A percentile compares a stretch with the other conserved stretches of the same genome.
phyloP scores from a whole-genome alignment of 2,888 invertebrate genomes.

The Noctua fimbriata region DNA sequence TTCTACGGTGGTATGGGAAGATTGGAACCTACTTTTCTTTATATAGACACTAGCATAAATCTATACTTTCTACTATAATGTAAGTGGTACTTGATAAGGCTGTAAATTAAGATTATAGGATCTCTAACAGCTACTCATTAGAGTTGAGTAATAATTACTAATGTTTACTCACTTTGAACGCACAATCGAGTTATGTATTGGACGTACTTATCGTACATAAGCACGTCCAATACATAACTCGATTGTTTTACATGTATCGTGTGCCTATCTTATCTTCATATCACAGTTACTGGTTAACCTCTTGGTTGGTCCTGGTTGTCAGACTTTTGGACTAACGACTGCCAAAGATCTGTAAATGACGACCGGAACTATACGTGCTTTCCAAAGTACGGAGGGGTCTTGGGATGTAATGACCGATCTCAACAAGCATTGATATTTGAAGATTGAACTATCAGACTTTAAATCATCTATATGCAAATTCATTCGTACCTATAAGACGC shows the following conservation, averaged over 20 bases:
- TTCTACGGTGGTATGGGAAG: neutral
- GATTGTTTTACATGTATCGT: neutral
- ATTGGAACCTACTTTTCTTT: slow-evolving; percentile 4
- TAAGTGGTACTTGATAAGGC: slow-evolving; percentile 22
- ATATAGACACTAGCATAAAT: neutral
- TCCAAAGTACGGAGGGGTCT: fast-evolving
- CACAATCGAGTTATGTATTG: no score
- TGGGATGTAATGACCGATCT: neutral
- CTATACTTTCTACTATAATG: slow-evolving; percentile 18
- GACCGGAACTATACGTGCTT: neutral
- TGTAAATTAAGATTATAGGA: slow-evolving; percentile 15
- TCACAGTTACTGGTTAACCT: neutral
- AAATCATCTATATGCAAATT: slow-evolving; percentile 17
- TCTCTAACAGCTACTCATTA: neutral
- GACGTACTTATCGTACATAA: no score
- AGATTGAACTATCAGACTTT: neutral
- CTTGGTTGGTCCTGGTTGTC: neutral
- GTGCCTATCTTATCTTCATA: neutral
- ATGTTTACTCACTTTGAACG: neutral
- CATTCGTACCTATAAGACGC: neutral
- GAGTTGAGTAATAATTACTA: slow-evolving; percentile 7
- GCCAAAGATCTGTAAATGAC: neutral
- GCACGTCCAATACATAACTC: neutral
- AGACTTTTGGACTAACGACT: neutral
- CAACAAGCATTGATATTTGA: neutral